Base-by-base conservation (phyloP, 2,888 invertebrate species). In the Entomobrya proxima region DNA sequence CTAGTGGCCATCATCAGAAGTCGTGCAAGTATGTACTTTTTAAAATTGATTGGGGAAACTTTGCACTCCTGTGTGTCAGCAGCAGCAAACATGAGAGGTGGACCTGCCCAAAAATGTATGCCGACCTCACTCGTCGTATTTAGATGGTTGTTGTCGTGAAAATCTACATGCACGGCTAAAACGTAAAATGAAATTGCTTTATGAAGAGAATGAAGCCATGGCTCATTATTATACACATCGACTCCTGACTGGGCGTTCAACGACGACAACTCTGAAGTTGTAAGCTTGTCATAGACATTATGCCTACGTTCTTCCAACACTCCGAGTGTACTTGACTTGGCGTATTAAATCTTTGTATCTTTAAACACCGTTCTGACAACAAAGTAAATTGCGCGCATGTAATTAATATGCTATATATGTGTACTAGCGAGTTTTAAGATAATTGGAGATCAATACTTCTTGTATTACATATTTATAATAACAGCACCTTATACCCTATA, bases 221-320 rank as follows among this genome's bases (percentile, higher is more conserved):
- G 67, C 67, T 67, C 67, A 67, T 67, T 67, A 52, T 52, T 52
- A 40, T 67, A n/a, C 64, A 24, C 67, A 21, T 11, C 40, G 67
- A 67, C 21, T 61, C 61, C 61, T 61, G 40, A 40, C 67, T 67
- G 67, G 67, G 67, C 67, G 67, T 67, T 67, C 40, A 13, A 67
- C 24, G 40, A 67, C 40, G 67, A 67, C 18, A 67, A 40, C 40
- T 58, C 5, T n/a, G 40, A 40, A 40, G 67, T 67, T 67, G 67
- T 40, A 2, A 40, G 24, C 44, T 13, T 5, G 9, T 44, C 44
- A 7, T 44, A 44, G n/a, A 44, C 44, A 44, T 24, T 1, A 64
- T 64, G 21, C 64, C 18, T 64, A 35, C 24, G n/a, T 11, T 24
- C 18, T 27, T 52, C 15, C 32, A 27, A 58, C 30, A 3, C 52